Conservation (phyloP, 2,888 invertebrate species). For the Mythimna ferrago region DNA sequence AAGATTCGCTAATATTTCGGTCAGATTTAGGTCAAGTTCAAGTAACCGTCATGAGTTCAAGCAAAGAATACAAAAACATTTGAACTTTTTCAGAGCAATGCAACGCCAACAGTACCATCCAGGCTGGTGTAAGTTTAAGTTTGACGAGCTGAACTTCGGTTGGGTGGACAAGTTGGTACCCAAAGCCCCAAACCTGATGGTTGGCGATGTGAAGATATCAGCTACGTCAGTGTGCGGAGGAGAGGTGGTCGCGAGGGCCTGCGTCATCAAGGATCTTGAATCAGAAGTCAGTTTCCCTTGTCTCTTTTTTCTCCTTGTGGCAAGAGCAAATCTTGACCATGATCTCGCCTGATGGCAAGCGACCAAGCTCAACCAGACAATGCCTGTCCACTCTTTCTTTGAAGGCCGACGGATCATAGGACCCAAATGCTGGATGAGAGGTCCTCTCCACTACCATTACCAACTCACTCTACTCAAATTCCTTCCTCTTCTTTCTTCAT, state of each 20-base stretch:
- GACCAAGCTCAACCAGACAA: not conserved
- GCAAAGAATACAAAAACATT: not conserved
- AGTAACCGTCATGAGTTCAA: too few species aligned
- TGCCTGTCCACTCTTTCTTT: not conserved
- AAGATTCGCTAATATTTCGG: too few species aligned
- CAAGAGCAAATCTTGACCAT: too few species aligned
- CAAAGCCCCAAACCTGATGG: conserved; percentile 65
- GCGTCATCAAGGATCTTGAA: conserved; percentile 92
- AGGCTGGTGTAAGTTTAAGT: conserved; percentile 91
- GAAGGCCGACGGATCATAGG: not conserved
- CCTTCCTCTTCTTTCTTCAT: not conserved
- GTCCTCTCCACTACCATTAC: not conserved
- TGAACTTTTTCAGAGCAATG: conserved; percentile 90
- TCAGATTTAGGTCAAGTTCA: too few species aligned
- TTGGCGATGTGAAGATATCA: conserved; percentile 76
- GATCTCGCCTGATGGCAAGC: not conserved
- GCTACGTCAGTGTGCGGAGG: conserved; percentile 95
- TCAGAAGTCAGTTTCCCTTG: conserved; percentile 87
- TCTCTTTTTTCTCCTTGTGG: not conserved
- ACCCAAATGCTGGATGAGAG: not conserved
- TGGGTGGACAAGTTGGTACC: conserved; percentile 78
- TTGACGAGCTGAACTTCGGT: conserved; percentile 91
- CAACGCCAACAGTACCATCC: conserved; percentile 92
- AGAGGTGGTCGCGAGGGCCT: conserved; percentile 92
- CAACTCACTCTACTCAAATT: not conserved